Percentiles rank a stretch among this genome's conserved stretches.
Conservation (phyloP, 2,797 vertebrate genomes). For the Miichthys miiuy region DNA sequence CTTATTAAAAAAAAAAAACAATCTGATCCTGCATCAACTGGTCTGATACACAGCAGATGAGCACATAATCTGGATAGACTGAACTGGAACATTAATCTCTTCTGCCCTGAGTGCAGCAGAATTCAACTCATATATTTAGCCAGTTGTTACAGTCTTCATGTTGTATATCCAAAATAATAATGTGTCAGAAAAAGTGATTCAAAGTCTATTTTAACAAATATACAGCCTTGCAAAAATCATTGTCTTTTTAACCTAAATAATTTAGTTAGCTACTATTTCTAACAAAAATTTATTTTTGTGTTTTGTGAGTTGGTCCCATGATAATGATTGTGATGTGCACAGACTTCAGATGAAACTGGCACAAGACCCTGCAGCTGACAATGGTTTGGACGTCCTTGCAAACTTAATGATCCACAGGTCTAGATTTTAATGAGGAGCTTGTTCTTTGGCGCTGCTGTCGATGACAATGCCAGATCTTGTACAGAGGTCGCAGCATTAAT, state of each 20-base stretch:
- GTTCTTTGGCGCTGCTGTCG: constrained; percentile 64
- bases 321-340: background rate
- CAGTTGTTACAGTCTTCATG: background rate
- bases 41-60: constrained; percentile 63
- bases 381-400: constrained; percentile 68
- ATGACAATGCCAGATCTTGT: constrained; percentile 59
- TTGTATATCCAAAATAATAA: constrained; percentile 1
- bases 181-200: background rate
- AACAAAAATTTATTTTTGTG: background rate
- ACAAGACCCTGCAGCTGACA: constrained; percentile 51
- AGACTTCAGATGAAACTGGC: constrained; percentile 35
- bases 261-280: background rate
- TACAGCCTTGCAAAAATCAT: background rate
- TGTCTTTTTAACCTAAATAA: background rate
- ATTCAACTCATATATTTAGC: constrained; percentile 23
- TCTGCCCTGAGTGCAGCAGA: constrained; percentile 27
- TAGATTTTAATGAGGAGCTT: constrained; percentile 78
- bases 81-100: constrained; percentile 69
- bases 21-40: constrained; percentile 59
- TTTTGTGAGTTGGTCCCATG: background rate
- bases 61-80: constrained; percentile 66
- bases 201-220: background rate
- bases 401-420: constrained; percentile 77
- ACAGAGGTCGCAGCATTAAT: constrained; percentile 69
- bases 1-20: constrained; percentile 36